Evolutionary conservation across 2,888 invertebrate species (phyloP).

Genomic region (Pollenia labialis): DNA sequence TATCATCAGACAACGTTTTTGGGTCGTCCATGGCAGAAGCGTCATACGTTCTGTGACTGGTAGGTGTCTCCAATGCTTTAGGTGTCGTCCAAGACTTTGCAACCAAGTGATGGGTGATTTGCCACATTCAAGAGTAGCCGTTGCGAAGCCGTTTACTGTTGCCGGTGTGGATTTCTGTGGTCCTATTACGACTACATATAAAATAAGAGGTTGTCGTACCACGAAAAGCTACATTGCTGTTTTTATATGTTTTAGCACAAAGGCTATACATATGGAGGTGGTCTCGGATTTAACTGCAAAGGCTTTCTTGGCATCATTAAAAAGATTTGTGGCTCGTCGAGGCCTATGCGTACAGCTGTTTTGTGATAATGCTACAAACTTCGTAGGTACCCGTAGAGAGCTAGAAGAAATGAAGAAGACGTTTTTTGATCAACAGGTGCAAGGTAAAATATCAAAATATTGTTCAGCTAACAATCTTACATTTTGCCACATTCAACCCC

Average conservation of each 20-base stretch:
- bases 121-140: slow-evolving; percentile 52
- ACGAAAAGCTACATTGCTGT: slow-evolving; percentile 53
- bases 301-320: slow-evolving; percentile 64
- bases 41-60: neutral
- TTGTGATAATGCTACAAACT: slow-evolving; percentile 72
- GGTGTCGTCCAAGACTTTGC: slow-evolving; percentile 50
- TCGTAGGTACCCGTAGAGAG: slow-evolving; percentile 64
- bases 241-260: slow-evolving; percentile 43
- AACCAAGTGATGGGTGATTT: slow-evolving; percentile 64
- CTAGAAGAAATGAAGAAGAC: slow-evolving; percentile 22
- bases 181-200: slow-evolving; percentile 32
- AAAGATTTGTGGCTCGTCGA: slow-evolving; percentile 69
- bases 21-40: slow-evolving; percentile 23
- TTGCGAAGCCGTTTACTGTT: slow-evolving; percentile 48
- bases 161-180: slow-evolving; percentile 61
- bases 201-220: slow-evolving; percentile 19
- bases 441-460: neutral
- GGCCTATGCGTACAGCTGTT: slow-evolving; percentile 55
- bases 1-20: slow-evolving; percentile 56
- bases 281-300: slow-evolving; percentile 66
- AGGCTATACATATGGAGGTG: slow-evolving; percentile 56
- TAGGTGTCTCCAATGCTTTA: slow-evolving; percentile 53
- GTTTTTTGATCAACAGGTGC: slow-evolving; percentile 32
- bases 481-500: slow-evolving; percentile 2
- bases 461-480: neutral